Conservation (phyloP, 2,888 invertebrate species). For the Dasysyrphus albostriatus region DNA sequence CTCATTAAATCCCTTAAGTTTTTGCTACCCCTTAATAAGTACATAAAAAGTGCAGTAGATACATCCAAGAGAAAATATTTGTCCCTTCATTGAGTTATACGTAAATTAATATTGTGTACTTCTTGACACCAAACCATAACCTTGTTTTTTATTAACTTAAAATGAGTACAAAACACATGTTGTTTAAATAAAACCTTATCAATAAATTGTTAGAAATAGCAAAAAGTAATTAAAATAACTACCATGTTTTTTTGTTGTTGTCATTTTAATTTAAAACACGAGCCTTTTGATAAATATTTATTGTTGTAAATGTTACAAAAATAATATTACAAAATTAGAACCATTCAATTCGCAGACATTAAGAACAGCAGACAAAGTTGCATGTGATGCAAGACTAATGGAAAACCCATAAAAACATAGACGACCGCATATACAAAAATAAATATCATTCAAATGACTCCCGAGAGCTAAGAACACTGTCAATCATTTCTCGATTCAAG, state of each 20-base stretch:
- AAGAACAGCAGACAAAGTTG: slow-evolving; percentile 14
- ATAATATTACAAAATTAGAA: slow-evolving; percentile 25
- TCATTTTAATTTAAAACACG: not conserved
- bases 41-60: too few species aligned
- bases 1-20: too few species aligned
- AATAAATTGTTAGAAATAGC: not conserved
- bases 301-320: slow-evolving; percentile 20
- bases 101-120: not conserved
- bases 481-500: slow-evolving; percentile 64
- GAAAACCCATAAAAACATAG: slow-evolving; percentile 34
- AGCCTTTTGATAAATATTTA: not conserved
- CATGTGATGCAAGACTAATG: slow-evolving; percentile 41
- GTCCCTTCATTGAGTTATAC: not conserved
- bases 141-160: not conserved
- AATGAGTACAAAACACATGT: too few species aligned
- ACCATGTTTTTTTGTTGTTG: not conserved
- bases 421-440: slow-evolving; percentile 49
- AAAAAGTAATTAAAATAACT: not conserved
- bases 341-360: slow-evolving; percentile 30
- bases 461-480: slow-evolving; percentile 63
- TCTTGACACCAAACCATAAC: not conserved
- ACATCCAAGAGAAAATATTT: too few species aligned
- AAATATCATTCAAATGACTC: slow-evolving; percentile 55
- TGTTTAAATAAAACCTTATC: not conserved
- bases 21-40: too few species aligned